Base-by-base conservation (phyloP, 1,140 invertebrate genomes). In the Aphis craccivora region DNA sequence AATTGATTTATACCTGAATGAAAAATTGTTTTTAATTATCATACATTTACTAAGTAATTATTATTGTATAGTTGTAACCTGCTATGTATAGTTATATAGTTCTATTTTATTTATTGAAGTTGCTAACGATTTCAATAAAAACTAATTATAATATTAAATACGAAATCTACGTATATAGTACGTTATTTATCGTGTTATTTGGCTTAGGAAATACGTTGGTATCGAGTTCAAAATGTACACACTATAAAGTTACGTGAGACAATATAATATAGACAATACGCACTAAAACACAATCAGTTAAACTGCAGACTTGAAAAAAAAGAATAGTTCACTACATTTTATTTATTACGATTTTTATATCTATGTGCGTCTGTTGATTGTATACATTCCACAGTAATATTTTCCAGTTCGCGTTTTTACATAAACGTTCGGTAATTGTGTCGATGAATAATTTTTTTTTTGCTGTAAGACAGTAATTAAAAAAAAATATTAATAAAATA, bases 1-100 rank as follows among this genome's bases (percentile, higher is more conserved):
- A 84, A 84, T 84, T 40, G 40, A 84, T 84, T 84, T 84, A 84
- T 37, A 11, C 23, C 20, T 84, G 83, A 84, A 84, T 84, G 83
- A 84, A 83, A 40, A 84, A 11, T 84, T 9, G 5, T 83, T 37
- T 37, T 37, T 37, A 23, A 81, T 20, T 81, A 81, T 22, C 20
- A 22, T 81, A 83, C 37, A 84, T 84, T 76, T 76, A 76, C 14
- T 76, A 76, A 67, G n/a, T 76, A 76, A 76, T 76, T 76, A 76
- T n/a, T n/a, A n/a, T n/a, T 2, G 0, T 51, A 51, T 51, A 51
- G 48, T 51, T 51, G 48, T 51, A 18, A 51, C 14, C 48, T 51
- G 48, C 18, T 51, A 51, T 51, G 14, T 20, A 51, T 51, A 51
- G 11, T 48, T 51, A 20, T 51, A 51, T 20, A 51, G 48, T 51